Conservation (phyloP, 1,140 invertebrate species). For the Diploscapter pachys region DNA sequence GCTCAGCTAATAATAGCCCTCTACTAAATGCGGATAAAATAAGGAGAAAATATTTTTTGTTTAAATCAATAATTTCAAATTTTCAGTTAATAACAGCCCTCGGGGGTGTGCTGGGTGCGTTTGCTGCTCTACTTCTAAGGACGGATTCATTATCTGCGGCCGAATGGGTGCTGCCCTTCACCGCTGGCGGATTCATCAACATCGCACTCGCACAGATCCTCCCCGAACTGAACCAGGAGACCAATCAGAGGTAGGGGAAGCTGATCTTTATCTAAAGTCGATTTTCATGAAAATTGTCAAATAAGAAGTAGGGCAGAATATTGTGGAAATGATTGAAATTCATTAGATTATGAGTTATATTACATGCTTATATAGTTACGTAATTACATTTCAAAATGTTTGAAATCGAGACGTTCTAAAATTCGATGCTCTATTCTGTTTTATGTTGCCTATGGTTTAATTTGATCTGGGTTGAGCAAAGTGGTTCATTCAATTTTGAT, state of each 20-base stretch:
- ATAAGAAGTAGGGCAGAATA: too few relatives aligned
- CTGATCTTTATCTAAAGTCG: too few relatives aligned
- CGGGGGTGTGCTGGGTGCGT: conserved; percentile 30
- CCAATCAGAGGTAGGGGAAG: background rate
- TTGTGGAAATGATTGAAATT: too few relatives aligned
- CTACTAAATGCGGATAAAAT: background rate
- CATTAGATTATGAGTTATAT: background rate
- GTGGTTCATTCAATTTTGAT: too few relatives aligned
- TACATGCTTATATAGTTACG: background rate
- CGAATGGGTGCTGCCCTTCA: conserved; percentile 33
- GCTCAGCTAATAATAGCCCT: background rate
- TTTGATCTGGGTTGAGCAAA: too few relatives aligned
- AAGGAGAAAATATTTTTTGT: background rate
- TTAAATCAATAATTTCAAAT: background rate
- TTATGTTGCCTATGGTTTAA: too few relatives aligned
- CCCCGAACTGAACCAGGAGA: conserved; percentile 28
- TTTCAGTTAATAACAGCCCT: conserved; percentile 29
- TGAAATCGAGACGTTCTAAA: too few relatives aligned
- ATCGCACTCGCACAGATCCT: conserved; percentile 28
- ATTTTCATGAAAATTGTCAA: too few relatives aligned
- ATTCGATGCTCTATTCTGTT: too few relatives aligned
- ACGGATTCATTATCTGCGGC: conserved; percentile 10
- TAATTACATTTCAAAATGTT: background rate
- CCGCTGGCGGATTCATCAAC: conserved; percentile 36
- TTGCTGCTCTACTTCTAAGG: conserved; percentile 20